Evolutionary conservation across 2,797 vertebrate species (phyloP).

Genomic region (Tympanoctomys barrerae): DNA sequence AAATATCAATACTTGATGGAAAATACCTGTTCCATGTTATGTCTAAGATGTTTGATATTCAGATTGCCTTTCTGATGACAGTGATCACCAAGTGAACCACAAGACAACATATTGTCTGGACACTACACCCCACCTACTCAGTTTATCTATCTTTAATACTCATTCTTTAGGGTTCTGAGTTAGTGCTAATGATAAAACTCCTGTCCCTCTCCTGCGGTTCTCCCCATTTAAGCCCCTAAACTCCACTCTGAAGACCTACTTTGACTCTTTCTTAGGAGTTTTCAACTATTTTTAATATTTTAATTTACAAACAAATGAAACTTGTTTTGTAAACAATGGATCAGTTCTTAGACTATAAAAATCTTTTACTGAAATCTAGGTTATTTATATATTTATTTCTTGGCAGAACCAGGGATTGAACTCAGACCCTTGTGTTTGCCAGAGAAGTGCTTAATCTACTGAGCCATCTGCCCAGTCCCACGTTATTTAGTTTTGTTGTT

Average conservation of each 20-base stretch:
- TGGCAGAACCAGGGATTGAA: too few species aligned
- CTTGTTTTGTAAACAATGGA: background rate
- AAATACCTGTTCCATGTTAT: too few species aligned
- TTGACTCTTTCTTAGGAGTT: background rate
- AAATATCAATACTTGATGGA: too few species aligned
- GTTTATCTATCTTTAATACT: rapidly evolving
- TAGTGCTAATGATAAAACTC: background rate
- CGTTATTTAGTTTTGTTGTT: too few species aligned
- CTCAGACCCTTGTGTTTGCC: too few species aligned
- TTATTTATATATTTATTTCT: too few species aligned
- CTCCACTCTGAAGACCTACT: background rate
- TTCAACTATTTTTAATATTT: background rate
- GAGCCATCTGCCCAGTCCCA: too few species aligned
- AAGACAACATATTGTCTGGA: background rate
- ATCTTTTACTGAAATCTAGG: background rate
- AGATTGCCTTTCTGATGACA: background rate
- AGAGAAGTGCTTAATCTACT: too few species aligned
- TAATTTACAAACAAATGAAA: conserved; percentile 38
- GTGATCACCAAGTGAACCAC: background rate
- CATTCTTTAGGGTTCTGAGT: background rate
- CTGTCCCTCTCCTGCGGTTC: too few species aligned
- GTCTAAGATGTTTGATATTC: too few species aligned
- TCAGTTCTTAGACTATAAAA: background rate
- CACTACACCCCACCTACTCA: background rate
- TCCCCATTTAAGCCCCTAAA: background rate